Evolutionary conservation across 1,140 invertebrate genomes (phyloP).

Genomic region (Prorops nasuta): DNA sequence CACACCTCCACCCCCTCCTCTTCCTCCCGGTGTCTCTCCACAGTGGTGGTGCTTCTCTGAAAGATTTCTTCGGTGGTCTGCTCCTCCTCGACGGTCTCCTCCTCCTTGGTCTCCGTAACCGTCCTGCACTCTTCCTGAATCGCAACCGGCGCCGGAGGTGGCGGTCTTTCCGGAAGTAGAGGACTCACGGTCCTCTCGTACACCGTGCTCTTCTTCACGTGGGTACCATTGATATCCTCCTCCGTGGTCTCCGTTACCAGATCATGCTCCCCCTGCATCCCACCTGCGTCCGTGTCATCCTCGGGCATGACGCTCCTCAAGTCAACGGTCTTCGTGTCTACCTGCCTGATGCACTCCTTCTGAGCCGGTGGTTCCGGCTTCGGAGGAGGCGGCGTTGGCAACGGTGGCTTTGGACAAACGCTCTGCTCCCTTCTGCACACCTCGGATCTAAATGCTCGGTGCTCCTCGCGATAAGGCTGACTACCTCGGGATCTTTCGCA

Average conservation of each 20-base stretch:
- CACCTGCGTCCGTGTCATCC: slow-evolving; percentile 38
- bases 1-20: slow-evolving; percentile 1
- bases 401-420: slow-evolving; percentile 22
- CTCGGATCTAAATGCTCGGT: slow-evolving; percentile 33
- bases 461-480: slow-evolving; percentile 38
- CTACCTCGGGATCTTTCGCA: slow-evolving; percentile 30
- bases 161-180: not conserved
- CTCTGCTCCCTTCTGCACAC: slow-evolving; percentile 20
- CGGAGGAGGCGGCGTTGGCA: slow-evolving; percentile 10
- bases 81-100: slow-evolving; percentile 1
- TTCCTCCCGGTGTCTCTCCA: slow-evolving; percentile 4
- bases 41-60: slow-evolving; percentile 2
- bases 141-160: too few relatives aligned
- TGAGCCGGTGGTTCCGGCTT: slow-evolving; percentile 16
- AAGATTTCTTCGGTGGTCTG: not conserved
- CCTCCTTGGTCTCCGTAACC: too few relatives aligned
- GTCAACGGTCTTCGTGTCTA: slow-evolving; percentile 32
- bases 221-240: slow-evolving; percentile 46
- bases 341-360: slow-evolving; percentile 28
- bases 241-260: slow-evolving; percentile 47
- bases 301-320: slow-evolving; percentile 39
- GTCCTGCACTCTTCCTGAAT: too few relatives aligned
- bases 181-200: slow-evolving; percentile 48
- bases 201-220: slow-evolving; percentile 48
- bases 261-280: slow-evolving; percentile 48